Percentiles rank a stretch among this genome's conserved stretches.
Conservation (phyloP, 2,113 vertebrate species). For the Pimephales promelas region DNA sequence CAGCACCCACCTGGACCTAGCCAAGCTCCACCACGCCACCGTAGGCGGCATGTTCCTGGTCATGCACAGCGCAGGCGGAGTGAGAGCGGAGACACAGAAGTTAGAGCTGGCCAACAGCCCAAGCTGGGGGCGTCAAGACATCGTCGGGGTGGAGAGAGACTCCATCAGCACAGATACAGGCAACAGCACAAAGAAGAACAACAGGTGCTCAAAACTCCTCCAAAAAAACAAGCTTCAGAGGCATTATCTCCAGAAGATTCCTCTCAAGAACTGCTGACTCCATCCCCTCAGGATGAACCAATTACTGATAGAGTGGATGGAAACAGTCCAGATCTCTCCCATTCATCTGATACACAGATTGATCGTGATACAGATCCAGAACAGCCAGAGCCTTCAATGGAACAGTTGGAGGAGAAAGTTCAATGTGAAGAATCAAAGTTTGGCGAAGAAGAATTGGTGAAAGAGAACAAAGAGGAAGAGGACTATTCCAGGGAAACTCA, state of each 20-base stretch:
- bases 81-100: slow-evolving; percentile 53
- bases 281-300: slow-evolving; percentile 39
- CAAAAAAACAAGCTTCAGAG: slow-evolving; percentile 51
- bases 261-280: slow-evolving; percentile 54
- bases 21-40: slow-evolving; percentile 62
- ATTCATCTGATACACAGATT: slow-evolving; percentile 42
- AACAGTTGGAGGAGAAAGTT: slow-evolving; percentile 12
- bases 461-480: slow-evolving; percentile 35
- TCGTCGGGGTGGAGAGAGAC: slow-evolving; percentile 65
- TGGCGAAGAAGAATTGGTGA: slow-evolving; percentile 38
- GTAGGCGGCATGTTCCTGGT: slow-evolving; percentile 57
- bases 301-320: not conserved
- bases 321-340: slow-evolving; percentile 38
- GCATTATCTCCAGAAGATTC: slow-evolving; percentile 57
- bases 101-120: slow-evolving; percentile 58
- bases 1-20: slow-evolving; percentile 53
- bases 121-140: slow-evolving; percentile 67
- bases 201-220: slow-evolving; percentile 22
- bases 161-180: slow-evolving; percentile 63
- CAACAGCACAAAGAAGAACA: slow-evolving; percentile 54
- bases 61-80: slow-evolving; percentile 44
- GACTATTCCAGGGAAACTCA: slow-evolving; percentile 35
- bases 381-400: slow-evolving; percentile 43
- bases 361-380: slow-evolving; percentile 24
- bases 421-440: slow-evolving; percentile 7